Base-by-base conservation (phyloP, 30 jellyfish, hydroid and myxozoan species). In the Rhopilema esculentum region DNA sequence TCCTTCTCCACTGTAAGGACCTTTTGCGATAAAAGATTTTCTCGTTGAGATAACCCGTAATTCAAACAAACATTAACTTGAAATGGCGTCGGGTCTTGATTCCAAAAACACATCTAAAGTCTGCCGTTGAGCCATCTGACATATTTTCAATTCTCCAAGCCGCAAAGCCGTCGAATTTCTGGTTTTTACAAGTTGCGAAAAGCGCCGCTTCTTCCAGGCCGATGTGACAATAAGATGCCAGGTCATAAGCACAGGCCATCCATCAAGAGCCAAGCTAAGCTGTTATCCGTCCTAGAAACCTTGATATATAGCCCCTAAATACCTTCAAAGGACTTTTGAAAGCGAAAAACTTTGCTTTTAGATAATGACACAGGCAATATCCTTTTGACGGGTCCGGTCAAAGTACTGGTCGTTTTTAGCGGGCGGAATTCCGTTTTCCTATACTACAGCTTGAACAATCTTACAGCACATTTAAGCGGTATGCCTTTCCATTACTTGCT, bases 211-310 rank as follows among this genome's bases (percentile, higher is more conserved):
- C 57, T 40, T 40, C 57, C 57, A 40, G 57, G 57, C 57, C 57
- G 12, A 12, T 40, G 57, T 40, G 12, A 40, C 57, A 66, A 66
- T 66, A 1, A 27, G 4, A 19, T 15, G 25, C 76, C 76, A 66
- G 76, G 76, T 66, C 76, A 66, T 20, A 66, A 66, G 32, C 76
- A 66, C 76, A 66, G 76, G 15, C 76, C 28, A 66, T 66, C 29
- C 76, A 29, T 66, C 76, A 66, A 66, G 76, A 40, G 12, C 9
- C 57, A 12, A 40, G 57, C 57, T 40, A 40, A 40, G 57, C 57
- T 40, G 57, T 12, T 40, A 40, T 40, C 57, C 57, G 57, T 40
- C 57, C 57, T 2, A 2, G 12, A 40, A 40, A 12, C 57, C 57
- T 40, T 40, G 57, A 40, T 40, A 40, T 40, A 40, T 6, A 2